phyloP scores from a whole-genome alignment of 2,113 vertebrate genomes.

The Dasyornis broadbenti region DNA sequence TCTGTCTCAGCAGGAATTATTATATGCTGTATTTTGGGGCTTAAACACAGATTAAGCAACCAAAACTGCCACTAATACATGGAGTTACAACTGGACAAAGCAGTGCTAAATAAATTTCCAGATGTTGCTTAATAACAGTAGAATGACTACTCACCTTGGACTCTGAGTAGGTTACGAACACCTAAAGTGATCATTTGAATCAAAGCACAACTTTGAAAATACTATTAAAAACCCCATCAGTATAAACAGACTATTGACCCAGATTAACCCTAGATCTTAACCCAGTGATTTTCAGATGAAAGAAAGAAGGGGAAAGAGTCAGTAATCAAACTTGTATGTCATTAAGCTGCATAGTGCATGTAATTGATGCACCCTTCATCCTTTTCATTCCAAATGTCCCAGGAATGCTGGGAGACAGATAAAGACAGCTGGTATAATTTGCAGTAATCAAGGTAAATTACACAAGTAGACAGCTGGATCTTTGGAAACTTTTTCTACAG shows the following conservation, averaged over 20 bases:
- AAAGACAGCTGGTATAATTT: not conserved
- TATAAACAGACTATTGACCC: not conserved
- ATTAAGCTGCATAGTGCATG: not conserved
- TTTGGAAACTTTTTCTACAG: not conserved
- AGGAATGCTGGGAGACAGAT: not conserved
- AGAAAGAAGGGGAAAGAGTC: not conserved
- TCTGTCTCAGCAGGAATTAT: not conserved
- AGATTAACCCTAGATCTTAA: not conserved
- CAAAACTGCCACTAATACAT: not conserved
- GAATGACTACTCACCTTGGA: not conserved
- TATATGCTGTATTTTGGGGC: not conserved
- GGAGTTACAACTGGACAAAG: not conserved
- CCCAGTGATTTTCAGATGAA: not conserved
- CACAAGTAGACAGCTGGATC: not conserved
- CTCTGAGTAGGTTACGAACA: not conserved
- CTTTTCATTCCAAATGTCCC: not conserved
- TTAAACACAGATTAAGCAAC: not conserved
- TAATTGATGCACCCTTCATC: not conserved
- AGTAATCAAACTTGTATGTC: not conserved
- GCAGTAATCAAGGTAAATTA: not conserved
- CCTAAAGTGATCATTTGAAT: not conserved
- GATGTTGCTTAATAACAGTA: not conserved
- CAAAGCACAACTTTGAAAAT: not conserved
- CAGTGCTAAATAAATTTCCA: not conserved
- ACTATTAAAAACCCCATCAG: not conserved